Evolutionary conservation across 35 echinoderm and acorn worm species (phyloP).

Genomic region (Lytechinus variegatus): DNA sequence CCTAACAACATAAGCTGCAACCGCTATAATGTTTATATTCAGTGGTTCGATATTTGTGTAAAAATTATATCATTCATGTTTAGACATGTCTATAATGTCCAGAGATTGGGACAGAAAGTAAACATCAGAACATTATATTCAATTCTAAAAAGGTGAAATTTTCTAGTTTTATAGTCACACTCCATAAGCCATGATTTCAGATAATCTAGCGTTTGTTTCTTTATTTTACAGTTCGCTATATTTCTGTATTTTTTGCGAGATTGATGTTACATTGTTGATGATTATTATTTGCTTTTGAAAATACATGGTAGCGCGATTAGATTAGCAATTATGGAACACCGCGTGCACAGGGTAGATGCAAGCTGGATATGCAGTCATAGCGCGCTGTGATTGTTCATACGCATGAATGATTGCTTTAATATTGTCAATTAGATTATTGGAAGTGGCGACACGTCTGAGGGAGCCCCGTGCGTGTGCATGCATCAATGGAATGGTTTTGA

Average conservation of each 20-base stretch:
- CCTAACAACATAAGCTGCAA: too few species aligned
- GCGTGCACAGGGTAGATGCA: not conserved
- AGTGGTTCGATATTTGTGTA: too few species aligned
- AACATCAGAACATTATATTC: too few species aligned
- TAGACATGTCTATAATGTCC: too few species aligned
- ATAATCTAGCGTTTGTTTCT: too few species aligned
- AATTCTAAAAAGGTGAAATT: too few species aligned
- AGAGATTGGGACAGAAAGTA: too few species aligned
- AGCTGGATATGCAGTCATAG: not conserved
- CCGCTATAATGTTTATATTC: too few species aligned
- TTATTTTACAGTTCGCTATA: too few species aligned
- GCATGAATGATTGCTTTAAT: constrained; percentile 2
- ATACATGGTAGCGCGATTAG: not conserved
- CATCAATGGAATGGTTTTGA: not conserved
- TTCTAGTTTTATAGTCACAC: too few species aligned
- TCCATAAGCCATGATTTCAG: too few species aligned
- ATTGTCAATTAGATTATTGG: not conserved
- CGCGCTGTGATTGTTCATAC: not conserved
- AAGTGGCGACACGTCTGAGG: not conserved
- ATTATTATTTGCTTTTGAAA: not conserved
- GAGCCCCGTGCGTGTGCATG: not conserved
- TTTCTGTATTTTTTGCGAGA: not conserved
- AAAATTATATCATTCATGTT: too few species aligned
- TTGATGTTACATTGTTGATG: not conserved
- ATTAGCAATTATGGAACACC: not conserved